A percentile compares a stretch with the other conserved stretches of the same genome.
These are phyloP conservation scores for Heloderma charlesbogerti DNA, from an alignment of 2,113 vertebrate species.

Conservation along the genomic window DNA sequence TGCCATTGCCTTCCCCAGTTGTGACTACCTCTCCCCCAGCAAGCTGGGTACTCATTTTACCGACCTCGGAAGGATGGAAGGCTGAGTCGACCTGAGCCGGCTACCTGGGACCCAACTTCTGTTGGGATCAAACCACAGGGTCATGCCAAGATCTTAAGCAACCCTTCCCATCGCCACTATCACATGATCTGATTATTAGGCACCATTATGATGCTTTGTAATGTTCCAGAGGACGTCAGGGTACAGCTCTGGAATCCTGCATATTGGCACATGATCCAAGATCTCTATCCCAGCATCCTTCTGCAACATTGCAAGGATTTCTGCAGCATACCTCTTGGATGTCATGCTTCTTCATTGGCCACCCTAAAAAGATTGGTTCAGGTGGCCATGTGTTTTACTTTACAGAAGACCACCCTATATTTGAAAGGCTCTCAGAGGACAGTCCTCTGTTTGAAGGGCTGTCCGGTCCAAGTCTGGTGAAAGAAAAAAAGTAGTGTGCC, in stretches of 20 bases:
- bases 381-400: neutral
- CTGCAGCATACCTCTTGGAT: neutral
- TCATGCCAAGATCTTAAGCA: fast-evolving
- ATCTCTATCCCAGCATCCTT: neutral
- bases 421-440: neutral
- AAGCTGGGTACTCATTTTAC: no score
- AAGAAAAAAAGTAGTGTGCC: conserved; percentile 23
- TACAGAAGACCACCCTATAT: neutral
- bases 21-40: no score
- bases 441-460: neutral
- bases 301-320: neutral
- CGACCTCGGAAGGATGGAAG: no score
- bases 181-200: neutral
- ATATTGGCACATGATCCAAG: neutral
- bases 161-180: neutral
- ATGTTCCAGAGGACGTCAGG: neutral
- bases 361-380: neutral
- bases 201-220: neutral
- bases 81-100: no score
- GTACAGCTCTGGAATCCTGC: no score
- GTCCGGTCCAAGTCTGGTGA: conserved; percentile 30
- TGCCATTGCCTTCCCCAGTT: no score
- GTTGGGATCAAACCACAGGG: neutral
- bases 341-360: neutral
- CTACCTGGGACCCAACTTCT: no score